Evolutionary conservation across 1,140 invertebrate genomes (phyloP), one percentile per base, ranked within the genome.

Genomic region (Drosophila eugracilis): DNA sequence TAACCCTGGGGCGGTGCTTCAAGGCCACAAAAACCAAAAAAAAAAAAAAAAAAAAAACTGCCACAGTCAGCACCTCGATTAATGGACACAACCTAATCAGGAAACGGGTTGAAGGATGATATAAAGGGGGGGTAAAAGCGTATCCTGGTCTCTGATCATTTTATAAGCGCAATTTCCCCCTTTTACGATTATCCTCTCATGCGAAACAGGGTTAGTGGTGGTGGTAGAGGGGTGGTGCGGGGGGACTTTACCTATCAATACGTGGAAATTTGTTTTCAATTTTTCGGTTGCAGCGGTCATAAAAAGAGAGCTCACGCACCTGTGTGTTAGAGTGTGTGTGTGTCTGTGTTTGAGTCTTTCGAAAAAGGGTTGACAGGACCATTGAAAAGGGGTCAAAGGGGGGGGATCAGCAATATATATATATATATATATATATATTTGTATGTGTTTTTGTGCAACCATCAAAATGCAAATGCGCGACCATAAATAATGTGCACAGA

Each of bases 391-490:
- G 47, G 21, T 34, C 50, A 21, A 39, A 30, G 5, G 36, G 37
- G 54, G 37, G 55, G 34, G 37, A 10, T 22, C 36, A 30, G 30
- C 39, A 32, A 30, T 57, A 44, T 57, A 4, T 14, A 14, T 30
- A 22, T 60, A 5, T n/a, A 4, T 49, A 26, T 41, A 26, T 32
- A n/a, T 45, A 24, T 30, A 12, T 21, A 6, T 15, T n/a, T n/a
- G n/a, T 14, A n/a, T 59, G 10, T 41, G 28, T 41, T 26, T 66
- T 22, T 67, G 47, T 67, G 62, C 66, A 88, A 63, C 85, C 75
- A 89, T 89, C 75, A 89, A 89, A 84, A 89, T 89, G 84, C 84
- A 89, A 89, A 89, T 89, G 79, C 75, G 85, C 72, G 73, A 79
- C 79, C 80, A 89, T 89, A 89, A 89, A 89, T 89, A 84, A 89